Evolutionary conservation across 2,888 invertebrate species (phyloP).

Genomic region (Ryuthela nishihirai): DNA sequence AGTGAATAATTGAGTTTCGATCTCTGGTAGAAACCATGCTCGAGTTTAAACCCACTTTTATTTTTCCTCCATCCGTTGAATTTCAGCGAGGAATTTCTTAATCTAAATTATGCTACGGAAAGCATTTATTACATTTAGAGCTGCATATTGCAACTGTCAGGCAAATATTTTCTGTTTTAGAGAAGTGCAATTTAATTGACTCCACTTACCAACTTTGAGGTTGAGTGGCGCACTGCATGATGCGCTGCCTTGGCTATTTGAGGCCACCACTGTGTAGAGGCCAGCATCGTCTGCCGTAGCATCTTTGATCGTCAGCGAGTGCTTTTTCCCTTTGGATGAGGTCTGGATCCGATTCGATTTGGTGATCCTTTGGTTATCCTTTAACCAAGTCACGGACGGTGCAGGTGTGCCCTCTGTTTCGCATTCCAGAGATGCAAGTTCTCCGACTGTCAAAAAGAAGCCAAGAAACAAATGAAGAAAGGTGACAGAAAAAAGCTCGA

Average conservation of each 20-base stretch:
- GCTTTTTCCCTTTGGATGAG: slow-evolving; percentile 59
- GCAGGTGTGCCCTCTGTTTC: slow-evolving; percentile 62
- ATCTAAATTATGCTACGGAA: too few relatives aligned
- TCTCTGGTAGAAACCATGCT: too few relatives aligned
- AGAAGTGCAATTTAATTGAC: too few relatives aligned
- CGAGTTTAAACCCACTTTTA: too few relatives aligned
- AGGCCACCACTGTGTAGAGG: slow-evolving; percentile 82
- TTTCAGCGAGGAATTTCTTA: too few relatives aligned
- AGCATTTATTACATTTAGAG: too few relatives aligned
- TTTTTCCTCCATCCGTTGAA: too few relatives aligned
- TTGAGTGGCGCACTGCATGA: slow-evolving; percentile 82
- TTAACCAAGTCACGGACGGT: slow-evolving; percentile 72
- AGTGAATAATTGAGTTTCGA: too few relatives aligned
- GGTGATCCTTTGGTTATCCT: slow-evolving; percentile 77
- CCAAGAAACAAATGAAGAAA: not conserved
- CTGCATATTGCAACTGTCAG: too few relatives aligned
- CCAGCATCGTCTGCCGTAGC: slow-evolving; percentile 71
- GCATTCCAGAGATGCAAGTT: slow-evolving; percentile 76
- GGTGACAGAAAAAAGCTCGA: too few relatives aligned
- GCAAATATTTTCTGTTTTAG: too few relatives aligned
- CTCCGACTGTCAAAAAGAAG: slow-evolving; percentile 63
- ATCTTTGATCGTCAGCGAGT: slow-evolving; percentile 65
- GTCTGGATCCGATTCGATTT: slow-evolving; percentile 69
- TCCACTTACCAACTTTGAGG: slow-evolving; percentile 54
- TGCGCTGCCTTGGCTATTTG: slow-evolving; percentile 67